Base-by-base conservation (phyloP, 2,888 invertebrate species). In the Ochropleura plecta region DNA sequence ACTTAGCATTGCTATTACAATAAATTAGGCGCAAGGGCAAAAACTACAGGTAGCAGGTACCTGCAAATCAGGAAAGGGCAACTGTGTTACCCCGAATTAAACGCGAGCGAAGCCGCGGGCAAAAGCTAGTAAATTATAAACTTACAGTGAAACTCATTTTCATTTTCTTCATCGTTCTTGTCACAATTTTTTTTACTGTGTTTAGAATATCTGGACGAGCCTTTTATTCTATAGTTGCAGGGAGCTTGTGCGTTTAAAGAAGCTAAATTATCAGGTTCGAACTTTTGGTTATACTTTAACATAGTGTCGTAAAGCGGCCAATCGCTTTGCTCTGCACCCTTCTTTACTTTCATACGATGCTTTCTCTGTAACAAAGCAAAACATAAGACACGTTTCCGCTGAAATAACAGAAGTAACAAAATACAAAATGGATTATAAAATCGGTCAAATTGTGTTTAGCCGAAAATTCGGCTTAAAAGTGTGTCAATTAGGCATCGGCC, bases 101-200 rank as follows among this genome's bases (percentile, higher is more conserved):
- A 30, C 30, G 30, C 30, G 30, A 30, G 3, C 30, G 3, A 30
- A 30, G 30, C 30, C 30, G 3, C 30, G 30, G 30, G 30, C 3
- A 30, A 30, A 30, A 30, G 30, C 3, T 30, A 72, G 20, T 49
- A 42, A 73, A 75, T 60, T 55, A 57, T 62, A 63, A 63, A 91
- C 94, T 93, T 85, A 96, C 96, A 96, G 76, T 95, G 94, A 88
- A 96, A 96, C 68, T 95, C 95, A 40, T 84, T 88, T 72, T 90
- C 91, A 67, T 90, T 90, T n/a, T 91, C 92, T 75, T 90, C 89
- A 7, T 76, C 92, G 79, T 90, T 89, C 10, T 76, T 86, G 42
- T 88, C 86, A 6, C 80, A 84, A 20, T 81, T 86, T 30, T 82
- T 83, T 18, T 82, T 86, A 12, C 67, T 77, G 74, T 88, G 75